Conservation (phyloP, 1,140 invertebrate species). For the Kradibia gibbosae region DNA sequence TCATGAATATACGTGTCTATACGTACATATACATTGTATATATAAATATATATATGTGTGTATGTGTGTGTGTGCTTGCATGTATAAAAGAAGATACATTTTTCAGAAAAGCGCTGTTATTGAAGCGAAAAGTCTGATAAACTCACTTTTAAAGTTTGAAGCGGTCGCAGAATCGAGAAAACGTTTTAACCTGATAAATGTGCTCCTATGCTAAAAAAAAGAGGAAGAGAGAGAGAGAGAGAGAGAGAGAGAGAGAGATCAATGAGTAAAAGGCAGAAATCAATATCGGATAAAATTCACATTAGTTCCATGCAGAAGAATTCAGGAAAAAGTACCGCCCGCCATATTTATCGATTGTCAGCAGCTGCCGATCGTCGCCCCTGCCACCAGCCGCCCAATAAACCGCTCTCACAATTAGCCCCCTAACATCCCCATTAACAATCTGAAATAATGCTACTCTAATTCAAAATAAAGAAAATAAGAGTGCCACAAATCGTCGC, state of each 20-base stretch:
- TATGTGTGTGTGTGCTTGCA: too few relatives aligned
- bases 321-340: background rate
- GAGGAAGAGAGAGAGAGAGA: too few relatives aligned
- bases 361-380: conserved; percentile 16
- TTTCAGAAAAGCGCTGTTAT: background rate
- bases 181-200: background rate
- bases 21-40: too few relatives aligned
- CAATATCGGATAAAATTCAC: too few relatives aligned
- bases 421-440: background rate
- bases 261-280: too few relatives aligned
- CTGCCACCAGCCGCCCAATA: background rate
- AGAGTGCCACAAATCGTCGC: background rate
- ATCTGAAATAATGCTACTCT: conserved; percentile 27
- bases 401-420: conserved; percentile 41
- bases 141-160: background rate
- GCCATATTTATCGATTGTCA: background rate
- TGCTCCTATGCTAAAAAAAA: too few relatives aligned
- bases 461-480: conserved; percentile 13
- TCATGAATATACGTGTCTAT: too few relatives aligned
- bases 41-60: too few relatives aligned
- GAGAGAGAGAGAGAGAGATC: too few relatives aligned
- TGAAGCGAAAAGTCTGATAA: background rate
- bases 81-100: too few relatives aligned
- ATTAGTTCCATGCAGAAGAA: background rate
- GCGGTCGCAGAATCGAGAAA: background rate